phyloP scores from a whole-genome alignment of 2,888 invertebrate genomes.

The Zele albiditarsus region DNA sequence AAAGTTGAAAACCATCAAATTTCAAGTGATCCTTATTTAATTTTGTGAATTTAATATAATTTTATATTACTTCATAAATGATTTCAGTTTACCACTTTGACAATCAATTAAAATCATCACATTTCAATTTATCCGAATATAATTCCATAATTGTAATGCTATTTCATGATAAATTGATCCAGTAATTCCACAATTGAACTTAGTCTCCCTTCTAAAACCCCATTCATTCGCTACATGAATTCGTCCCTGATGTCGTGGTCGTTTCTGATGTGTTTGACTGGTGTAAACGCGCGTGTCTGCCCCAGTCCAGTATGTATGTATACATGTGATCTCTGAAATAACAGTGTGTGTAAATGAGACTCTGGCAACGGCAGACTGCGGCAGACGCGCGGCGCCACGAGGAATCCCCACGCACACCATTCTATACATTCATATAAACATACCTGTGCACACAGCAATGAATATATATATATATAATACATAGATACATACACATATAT shows the following conservation, averaged over 20 bases:
- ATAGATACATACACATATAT: not conserved
- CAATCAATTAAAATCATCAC: too few relatives aligned
- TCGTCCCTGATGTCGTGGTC: conserved; percentile 9
- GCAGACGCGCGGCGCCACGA: conserved; percentile 66
- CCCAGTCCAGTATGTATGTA: conserved; percentile 1
- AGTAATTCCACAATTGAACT: too few relatives aligned
- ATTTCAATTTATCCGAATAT: too few relatives aligned
- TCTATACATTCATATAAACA: conserved; percentile 24
- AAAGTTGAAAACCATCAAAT: too few relatives aligned
- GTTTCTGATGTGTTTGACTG: conserved; percentile 8
- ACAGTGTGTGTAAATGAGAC: conserved; percentile 26
- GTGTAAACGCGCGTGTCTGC: conserved; percentile 15
- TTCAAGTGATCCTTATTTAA: too few relatives aligned
- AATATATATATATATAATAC: not conserved
- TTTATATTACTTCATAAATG: too few relatives aligned
- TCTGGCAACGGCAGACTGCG: conserved; percentile 46
- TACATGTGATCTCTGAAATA: conserved; percentile 32
- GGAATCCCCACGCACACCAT: conserved; percentile 63
- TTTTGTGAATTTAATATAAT: too few relatives aligned
- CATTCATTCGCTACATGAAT: not conserved
- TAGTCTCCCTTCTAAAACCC: not conserved
- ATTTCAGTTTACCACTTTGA: too few relatives aligned
- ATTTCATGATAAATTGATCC: too few relatives aligned
- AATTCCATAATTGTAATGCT: too few relatives aligned
- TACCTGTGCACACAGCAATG: not conserved